Evolutionary conservation across 2,888 invertebrate species (phyloP).

Genomic region (Ophion slaviceki): DNA sequence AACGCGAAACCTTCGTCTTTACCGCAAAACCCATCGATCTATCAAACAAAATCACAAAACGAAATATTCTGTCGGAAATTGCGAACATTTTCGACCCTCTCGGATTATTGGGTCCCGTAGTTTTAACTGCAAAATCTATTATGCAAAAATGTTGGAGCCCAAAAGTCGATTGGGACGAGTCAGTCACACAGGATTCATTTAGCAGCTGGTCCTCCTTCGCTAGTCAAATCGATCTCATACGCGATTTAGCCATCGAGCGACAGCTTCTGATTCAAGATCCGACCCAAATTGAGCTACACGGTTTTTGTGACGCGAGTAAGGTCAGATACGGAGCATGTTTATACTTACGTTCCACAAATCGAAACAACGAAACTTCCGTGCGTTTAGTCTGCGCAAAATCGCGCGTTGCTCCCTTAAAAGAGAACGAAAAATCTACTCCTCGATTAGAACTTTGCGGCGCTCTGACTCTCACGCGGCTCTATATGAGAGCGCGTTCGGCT

Average conservation of each 20-base stretch:
- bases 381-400: conserved; percentile 56
- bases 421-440: conserved; percentile 35
- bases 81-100: conserved; percentile 58
- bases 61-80: conserved; percentile 52
- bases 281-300: conserved; percentile 55
- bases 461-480: conserved; percentile 20
- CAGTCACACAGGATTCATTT: conserved; percentile 50
- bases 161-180: conserved; percentile 66
- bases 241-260: conserved; percentile 38
- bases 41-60: conserved; percentile 34
- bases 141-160: conserved; percentile 63
- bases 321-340: conserved; percentile 64
- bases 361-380: conserved; percentile 14
- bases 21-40: conserved; percentile 9
- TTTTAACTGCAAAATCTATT: conserved; percentile 59
- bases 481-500: conserved; percentile 19
- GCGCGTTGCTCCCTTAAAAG: conserved; percentile 54
- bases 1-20: conserved; percentile 50
- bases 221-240: conserved; percentile 31
- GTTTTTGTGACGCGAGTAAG: conserved; percentile 64
- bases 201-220: conserved; percentile 49
- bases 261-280: conserved; percentile 16
- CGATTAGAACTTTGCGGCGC: conserved; percentile 65
- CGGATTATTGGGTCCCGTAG: conserved; percentile 63
- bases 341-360: conserved; percentile 59